These are phyloP conservation scores for Rhagium mordax DNA, from an alignment of 2,888 invertebrate species.

Conservation along the genomic window DNA sequence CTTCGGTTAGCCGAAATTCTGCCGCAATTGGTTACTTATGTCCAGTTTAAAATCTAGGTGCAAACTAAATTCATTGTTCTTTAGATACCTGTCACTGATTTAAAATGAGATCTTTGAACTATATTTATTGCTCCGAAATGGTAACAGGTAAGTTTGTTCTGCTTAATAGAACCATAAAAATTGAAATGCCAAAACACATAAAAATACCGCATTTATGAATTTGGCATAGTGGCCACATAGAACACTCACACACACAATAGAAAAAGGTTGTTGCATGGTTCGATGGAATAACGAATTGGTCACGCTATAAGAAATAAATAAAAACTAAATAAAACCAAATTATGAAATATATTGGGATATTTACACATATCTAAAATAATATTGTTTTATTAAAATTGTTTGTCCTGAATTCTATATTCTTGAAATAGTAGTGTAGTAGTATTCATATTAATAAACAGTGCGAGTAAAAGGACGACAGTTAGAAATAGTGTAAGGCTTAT, in stretches of 20 bases:
- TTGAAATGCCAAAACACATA: slow-evolving; percentile 30
- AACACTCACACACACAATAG: not conserved
- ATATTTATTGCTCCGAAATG: slow-evolving; percentile 53
- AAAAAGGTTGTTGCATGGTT: not conserved
- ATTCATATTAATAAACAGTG: too few species aligned
- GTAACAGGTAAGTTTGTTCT: slow-evolving; percentile 51
- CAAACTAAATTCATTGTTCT: slow-evolving; percentile 38
- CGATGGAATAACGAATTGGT: not conserved
- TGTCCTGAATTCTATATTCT: too few species aligned
- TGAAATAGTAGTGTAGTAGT: too few species aligned
- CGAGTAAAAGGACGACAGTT: too few species aligned
- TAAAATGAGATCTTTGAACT: slow-evolving; percentile 45
- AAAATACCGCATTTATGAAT: slow-evolving; percentile 27
- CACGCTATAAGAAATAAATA: not conserved
- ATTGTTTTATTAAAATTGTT: too few species aligned
- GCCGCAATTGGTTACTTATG: slow-evolving; percentile 49
- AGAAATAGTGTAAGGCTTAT: too few species aligned
- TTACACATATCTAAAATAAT: not conserved
- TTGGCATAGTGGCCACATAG: slow-evolving; percentile 2
- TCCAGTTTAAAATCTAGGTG: slow-evolving; percentile 44
- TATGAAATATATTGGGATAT: not conserved
- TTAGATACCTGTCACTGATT: slow-evolving; percentile 44
- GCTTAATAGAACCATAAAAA: slow-evolving; percentile 51
- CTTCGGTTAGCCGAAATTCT: slow-evolving; percentile 55
- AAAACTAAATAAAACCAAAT: not conserved